Evolutionary conservation across 2,888 invertebrate genomes (phyloP).

Genomic region (Conchocele bisecta): DNA sequence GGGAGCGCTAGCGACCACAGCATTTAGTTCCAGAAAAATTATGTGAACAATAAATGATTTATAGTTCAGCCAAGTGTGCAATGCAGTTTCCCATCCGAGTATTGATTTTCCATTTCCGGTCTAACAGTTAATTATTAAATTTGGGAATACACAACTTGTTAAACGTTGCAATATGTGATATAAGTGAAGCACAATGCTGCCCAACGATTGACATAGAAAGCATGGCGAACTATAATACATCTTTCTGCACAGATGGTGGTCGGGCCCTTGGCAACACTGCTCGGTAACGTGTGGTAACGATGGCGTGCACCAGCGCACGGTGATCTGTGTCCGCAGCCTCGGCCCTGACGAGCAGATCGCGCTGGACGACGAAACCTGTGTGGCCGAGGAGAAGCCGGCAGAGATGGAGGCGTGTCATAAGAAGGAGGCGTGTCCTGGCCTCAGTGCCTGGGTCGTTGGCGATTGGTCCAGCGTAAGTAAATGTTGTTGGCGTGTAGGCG

Average conservation of each 20-base stretch:
- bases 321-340: conserved; percentile 83
- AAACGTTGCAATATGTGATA: too few relatives aligned
- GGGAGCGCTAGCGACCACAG: too few relatives aligned
- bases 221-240: background rate
- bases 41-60: too few relatives aligned
- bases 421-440: conserved; percentile 76
- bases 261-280: conserved; percentile 93
- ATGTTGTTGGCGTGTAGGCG: too few relatives aligned
- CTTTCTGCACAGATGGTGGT: conserved; percentile 88
- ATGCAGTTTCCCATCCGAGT: too few relatives aligned
- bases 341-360: conserved; percentile 87
- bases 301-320: conserved; percentile 81
- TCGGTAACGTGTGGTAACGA: conserved; percentile 86
- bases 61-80: too few relatives aligned
- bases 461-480: conserved; percentile 78
- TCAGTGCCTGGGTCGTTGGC: conserved; percentile 71
- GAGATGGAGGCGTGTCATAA: conserved; percentile 84
- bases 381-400: conserved; percentile 86
- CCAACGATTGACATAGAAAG: too few relatives aligned
- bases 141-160: too few relatives aligned
- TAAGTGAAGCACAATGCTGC: too few relatives aligned
- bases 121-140: too few relatives aligned
- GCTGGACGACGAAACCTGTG: conserved; percentile 89
- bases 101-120: too few relatives aligned
- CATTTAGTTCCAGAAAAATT: too few relatives aligned